A percentile compares a stretch with the other conserved stretches of the same genome.
Conservation (phyloP, 2,113 vertebrate genomes). For the Loxodonta africana region DNA sequence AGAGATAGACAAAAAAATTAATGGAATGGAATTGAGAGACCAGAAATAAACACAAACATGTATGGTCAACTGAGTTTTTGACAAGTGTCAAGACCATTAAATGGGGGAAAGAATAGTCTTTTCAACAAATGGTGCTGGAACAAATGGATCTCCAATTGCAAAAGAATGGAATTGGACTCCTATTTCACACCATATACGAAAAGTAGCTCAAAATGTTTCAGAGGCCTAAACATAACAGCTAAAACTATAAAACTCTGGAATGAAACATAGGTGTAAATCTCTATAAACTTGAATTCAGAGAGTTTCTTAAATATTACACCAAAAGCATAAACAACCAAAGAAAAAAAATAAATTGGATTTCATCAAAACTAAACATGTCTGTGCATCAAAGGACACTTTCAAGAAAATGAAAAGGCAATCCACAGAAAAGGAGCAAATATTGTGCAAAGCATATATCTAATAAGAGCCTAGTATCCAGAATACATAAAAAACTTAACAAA, state of each 20-base stretch:
- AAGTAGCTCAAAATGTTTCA: not conserved
- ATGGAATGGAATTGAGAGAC: not conserved
- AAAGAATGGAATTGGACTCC: not conserved
- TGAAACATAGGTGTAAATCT: not conserved
- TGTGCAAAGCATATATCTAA: not conserved
- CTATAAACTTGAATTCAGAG: not conserved
- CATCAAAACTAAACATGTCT: too few species aligned
- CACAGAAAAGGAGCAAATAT: not conserved
- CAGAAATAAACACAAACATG: not conserved
- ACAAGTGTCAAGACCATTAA: not conserved
- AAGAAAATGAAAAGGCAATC: too few species aligned
- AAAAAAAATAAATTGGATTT: not conserved
- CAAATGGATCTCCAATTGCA: not conserved
- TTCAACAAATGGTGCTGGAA: not conserved
- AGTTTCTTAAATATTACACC: not conserved
- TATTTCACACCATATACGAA: not conserved
- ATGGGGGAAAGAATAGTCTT: not conserved
- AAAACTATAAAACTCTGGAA: not conserved
- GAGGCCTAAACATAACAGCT: not conserved
- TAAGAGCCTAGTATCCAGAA: not conserved
- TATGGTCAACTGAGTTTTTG: not conserved
- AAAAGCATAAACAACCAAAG: not conserved
- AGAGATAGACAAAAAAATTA: not conserved
- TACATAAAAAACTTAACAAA: too few species aligned
- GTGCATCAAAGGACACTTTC: too few species aligned